phyloP scores from a whole-genome alignment of 2,113 vertebrate species.

The Bostrychus sinensis region DNA sequence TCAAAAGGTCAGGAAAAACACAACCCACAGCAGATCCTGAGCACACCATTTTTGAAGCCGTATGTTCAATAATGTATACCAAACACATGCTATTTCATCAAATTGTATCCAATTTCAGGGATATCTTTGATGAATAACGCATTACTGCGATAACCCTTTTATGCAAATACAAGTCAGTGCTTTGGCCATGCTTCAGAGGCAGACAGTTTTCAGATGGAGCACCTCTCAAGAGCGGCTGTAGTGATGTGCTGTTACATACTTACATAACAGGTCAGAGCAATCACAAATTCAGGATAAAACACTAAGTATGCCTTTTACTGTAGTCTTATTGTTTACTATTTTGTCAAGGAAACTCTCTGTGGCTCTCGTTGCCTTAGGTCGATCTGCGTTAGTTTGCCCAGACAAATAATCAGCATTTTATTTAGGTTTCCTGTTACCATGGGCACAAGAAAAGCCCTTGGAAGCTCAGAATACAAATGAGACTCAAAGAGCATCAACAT shows the following conservation, averaged over 20 bases:
- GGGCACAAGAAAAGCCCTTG: slow-evolving; percentile 47
- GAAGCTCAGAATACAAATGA: slow-evolving; percentile 63
- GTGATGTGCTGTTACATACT: slow-evolving; percentile 24
- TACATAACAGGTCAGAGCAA: slow-evolving; percentile 14
- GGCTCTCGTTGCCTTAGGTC: slow-evolving; percentile 36
- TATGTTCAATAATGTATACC: slow-evolving; percentile 64
- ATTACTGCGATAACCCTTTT: slow-evolving; percentile 50
- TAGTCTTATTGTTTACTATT: background rate
- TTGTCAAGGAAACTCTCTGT: background rate
- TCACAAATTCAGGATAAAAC: background rate
- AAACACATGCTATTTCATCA: slow-evolving; percentile 47
- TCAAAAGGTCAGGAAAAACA: slow-evolving; percentile 71
- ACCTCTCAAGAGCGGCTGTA: slow-evolving; percentile 16
- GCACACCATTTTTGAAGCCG: slow-evolving; percentile 40
- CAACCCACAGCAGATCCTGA: slow-evolving; percentile 48
- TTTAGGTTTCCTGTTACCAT: slow-evolving; percentile 53
- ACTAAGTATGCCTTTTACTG: background rate
- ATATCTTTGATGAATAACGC: slow-evolving; percentile 64
- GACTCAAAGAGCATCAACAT: slow-evolving; percentile 45
- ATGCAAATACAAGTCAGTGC: slow-evolving; percentile 61
- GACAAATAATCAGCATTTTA: slow-evolving; percentile 49
- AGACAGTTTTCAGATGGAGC: slow-evolving; percentile 32
- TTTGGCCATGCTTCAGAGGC: slow-evolving; percentile 46
- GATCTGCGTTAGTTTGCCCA: slow-evolving; percentile 48
- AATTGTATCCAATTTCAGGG: slow-evolving; percentile 41